These are phyloP conservation scores for Drosophila formosana DNA, from an alignment of 2,888 invertebrate species.

Conservation along the genomic window DNA sequence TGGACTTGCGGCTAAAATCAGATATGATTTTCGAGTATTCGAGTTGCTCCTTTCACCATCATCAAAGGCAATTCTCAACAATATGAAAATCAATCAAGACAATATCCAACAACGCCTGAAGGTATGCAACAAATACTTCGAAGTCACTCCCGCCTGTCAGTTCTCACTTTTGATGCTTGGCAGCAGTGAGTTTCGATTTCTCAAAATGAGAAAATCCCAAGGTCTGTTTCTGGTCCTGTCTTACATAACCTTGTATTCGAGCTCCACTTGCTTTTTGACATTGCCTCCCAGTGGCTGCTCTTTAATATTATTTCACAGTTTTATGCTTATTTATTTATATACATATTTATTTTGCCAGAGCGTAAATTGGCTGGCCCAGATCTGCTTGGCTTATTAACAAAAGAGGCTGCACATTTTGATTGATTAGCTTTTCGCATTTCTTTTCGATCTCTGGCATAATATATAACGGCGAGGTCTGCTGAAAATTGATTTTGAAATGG, in stretches of 20 bases:
- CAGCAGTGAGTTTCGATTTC: constrained; percentile 39
- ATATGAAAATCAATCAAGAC: constrained; percentile 45
- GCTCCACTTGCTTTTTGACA: constrained; percentile 24
- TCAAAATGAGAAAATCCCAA: constrained; percentile 6
- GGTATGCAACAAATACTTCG: constrained; percentile 25
- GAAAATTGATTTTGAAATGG: constrained; percentile 56
- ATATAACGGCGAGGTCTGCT: constrained; percentile 4
- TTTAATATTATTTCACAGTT: constrained; percentile 37
- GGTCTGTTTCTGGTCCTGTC: neutral
- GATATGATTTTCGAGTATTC: constrained; percentile 8
- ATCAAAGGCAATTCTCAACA: constrained; percentile 37
- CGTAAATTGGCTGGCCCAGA: constrained; percentile 22
- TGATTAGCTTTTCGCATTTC: constrained; percentile 52
- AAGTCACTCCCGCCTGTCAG: constrained; percentile 22
- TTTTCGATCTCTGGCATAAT: constrained; percentile 24
- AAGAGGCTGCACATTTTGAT: constrained; percentile 58
- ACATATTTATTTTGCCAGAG: constrained; percentile 27
- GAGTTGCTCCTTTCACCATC: constrained; percentile 5
- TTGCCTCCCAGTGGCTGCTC: constrained; percentile 11
- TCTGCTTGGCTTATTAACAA: constrained; percentile 37
- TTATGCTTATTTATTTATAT: constrained; percentile 51
- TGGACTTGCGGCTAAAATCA: constrained; percentile 35
- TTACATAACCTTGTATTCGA: constrained; percentile 27
- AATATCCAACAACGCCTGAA: constrained; percentile 20
- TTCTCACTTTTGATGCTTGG: constrained; percentile 42